Percentiles rank a stretch among this genome's conserved stretches.
Conservation (phyloP, 1,140 invertebrate species). For the Brachionus asplanchnoidis region DNA sequence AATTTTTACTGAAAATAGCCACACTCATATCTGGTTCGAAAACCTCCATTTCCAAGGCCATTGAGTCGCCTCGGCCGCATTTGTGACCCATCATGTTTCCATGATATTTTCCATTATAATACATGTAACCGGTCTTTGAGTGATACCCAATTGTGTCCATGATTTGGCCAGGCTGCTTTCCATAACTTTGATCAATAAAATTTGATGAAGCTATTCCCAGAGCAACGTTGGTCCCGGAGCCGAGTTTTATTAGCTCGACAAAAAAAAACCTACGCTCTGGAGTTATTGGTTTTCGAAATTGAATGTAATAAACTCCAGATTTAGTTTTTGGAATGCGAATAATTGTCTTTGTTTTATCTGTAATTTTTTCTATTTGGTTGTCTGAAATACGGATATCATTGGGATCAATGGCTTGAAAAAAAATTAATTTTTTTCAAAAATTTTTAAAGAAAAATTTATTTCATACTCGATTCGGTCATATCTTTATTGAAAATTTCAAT, state of each 20-base stretch:
- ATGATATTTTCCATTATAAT: constrained; percentile 47
- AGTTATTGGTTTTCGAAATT: constrained; percentile 49
- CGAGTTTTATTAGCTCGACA: constrained; percentile 48
- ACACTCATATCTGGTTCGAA: constrained; percentile 48
- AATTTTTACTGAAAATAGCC: constrained; percentile 47
- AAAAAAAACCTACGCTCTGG: constrained; percentile 47
- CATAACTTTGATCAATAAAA: constrained; percentile 45
- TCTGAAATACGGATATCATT: neutral
- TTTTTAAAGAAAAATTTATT: neutral
- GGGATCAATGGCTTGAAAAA: constrained; percentile 5
- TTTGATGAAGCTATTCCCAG: constrained; percentile 48
- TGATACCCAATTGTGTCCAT: constrained; percentile 49
- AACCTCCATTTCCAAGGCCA: constrained; percentile 48
- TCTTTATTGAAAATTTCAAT: constrained; percentile 43
- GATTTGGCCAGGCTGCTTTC: constrained; percentile 49
- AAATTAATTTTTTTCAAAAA: no score
- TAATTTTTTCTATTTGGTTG: constrained; percentile 45
- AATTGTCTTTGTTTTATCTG: constrained; percentile 45
- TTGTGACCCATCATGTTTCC: constrained; percentile 49
- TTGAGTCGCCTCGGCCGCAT: constrained; percentile 50
- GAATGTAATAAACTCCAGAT: constrained; percentile 50
- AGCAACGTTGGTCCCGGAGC: constrained; percentile 51
- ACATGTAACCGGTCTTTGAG: constrained; percentile 50
- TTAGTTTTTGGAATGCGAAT: constrained; percentile 46
- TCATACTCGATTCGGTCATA: constrained; percentile 43